Conservation (phyloP, 2,113 vertebrate genomes). For the Corythaeola cristata region DNA sequence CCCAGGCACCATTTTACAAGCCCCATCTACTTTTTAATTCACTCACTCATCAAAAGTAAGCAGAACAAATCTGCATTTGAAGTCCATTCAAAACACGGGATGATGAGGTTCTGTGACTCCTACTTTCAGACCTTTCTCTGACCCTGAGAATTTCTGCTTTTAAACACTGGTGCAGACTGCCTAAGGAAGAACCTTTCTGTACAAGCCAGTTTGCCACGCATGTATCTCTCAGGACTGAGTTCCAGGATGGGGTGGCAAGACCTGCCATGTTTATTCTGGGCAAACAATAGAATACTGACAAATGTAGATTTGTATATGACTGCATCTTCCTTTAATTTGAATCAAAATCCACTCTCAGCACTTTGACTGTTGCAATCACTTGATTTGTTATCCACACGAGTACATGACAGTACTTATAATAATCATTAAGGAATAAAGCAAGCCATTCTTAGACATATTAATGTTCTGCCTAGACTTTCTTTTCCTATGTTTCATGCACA, state of each 20-base stretch:
- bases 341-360: neutral
- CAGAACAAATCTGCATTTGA: neutral
- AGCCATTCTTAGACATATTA: neutral
- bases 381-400: neutral
- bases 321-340: neutral
- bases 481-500: neutral
- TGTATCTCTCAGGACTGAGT: fast-evolving
- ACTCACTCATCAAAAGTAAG: neutral
- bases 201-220: neutral
- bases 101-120: neutral
- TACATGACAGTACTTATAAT: neutral
- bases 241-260: neutral
- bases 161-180: neutral
- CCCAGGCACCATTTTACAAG: neutral
- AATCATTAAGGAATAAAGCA: neutral
- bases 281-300: neutral
- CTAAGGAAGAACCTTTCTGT: neutral
- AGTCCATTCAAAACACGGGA: neutral
- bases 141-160: neutral
- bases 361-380: neutral
- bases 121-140: neutral
- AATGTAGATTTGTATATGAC: neutral
- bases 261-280: neutral
- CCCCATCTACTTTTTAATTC: neutral
- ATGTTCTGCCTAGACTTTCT: neutral